Evolutionary conservation across 2,888 invertebrate genomes (phyloP), one percentile per base, ranked within the genome.

Genomic region (Adelphocoris suturalis): DNA sequence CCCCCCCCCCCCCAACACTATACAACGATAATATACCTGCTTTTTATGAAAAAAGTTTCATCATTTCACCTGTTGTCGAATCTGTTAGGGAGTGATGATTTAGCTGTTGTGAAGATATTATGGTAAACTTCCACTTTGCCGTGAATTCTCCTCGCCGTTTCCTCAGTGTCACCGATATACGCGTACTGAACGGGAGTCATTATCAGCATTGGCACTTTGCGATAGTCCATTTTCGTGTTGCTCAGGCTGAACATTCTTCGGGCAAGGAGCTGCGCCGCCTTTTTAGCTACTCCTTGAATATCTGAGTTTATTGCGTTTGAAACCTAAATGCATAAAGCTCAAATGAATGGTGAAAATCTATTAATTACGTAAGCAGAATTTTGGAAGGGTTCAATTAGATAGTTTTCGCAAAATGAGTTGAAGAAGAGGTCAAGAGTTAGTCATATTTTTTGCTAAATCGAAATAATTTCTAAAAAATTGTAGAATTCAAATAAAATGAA

Each of bases 161-260:
- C 89, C 61, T 89, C 89, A 14, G 89, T 46, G 37, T 89, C 68
- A 11, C 89, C 89, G 27, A 89, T 81, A 23, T 28, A 81, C 4
- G 89, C 89, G 61, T 89, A 89, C 55, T 89, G 82, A 13, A 89
- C 27, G 0, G 89, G 89, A 7, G 82, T 89, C 46, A 89, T 19
- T 16, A 89, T 47, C 19, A 81, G 28, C 46, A 81, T 55, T 13
- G 89, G 89, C 11, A 82, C 61, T 75, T 48, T 81, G 12, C 47
- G 19, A 61, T 89, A 89, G 5, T 89, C 48, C 82, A 89, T 81
- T 89, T 84, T 89, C 11, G 12, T 28, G 23, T n/a, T 27, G 19
- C 61, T 61, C 61, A 82, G 11, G 27, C 37, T 68, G 82, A 82
- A 89, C 82, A 89, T 57, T 9, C 89, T 23, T 57, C 89, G 81